Evolutionary conservation across 2,113 vertebrate species (phyloP), one percentile per base, ranked within the genome.

Genomic region (Dasyprocta punctata): DNA sequence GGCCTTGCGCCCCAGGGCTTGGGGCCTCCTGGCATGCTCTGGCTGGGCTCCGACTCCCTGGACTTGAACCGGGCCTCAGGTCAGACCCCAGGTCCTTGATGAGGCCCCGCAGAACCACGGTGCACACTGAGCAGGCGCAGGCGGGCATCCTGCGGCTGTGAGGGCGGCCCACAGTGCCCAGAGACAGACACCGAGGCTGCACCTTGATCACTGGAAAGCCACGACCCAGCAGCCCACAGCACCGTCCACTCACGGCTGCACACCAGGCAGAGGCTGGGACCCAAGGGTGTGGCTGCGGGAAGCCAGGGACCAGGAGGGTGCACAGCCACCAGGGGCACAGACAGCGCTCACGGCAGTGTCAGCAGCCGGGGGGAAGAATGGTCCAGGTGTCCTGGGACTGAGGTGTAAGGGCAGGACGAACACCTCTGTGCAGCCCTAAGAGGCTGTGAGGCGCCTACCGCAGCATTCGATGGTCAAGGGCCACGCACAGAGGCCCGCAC

Each of bases 51-150:
- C 12, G 3, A 58, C 56, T 9, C 49, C 22, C 36, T 83, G 41
- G 17, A 56, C 8, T 36, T 67, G 44, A 47, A 41, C 49, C 13
- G 49, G 24, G 26, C 20, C 47, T 19, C 2, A 0, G 52, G 13
- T n/a, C 58, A 1, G 33, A 22, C 41, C 36, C 52, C 54, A 16
- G 10, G 54, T 17, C 84, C 58, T 26, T 47, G 63, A 26, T 8
- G 19, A 4, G 20, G 54, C 30, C n/a, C 54, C 7, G 12, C 0
- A 78, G 20, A 41, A 5, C 75, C 1, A 0, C 4, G 14, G 65
- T 3, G 58, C 22, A 13, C 1, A 36, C 33, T 1, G 16, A 6
- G 75, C 36, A 5, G 26, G 60, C 1, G 0, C 9, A 75, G 82
- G 33, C 20, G 0, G 36, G 80, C 9, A 38, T 8, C 1, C 3